A percentile compares a stretch with the other conserved stretches of the same genome.
Conservation (phyloP, 2,797 vertebrate species). For the Halcyon smyrnensis region DNA sequence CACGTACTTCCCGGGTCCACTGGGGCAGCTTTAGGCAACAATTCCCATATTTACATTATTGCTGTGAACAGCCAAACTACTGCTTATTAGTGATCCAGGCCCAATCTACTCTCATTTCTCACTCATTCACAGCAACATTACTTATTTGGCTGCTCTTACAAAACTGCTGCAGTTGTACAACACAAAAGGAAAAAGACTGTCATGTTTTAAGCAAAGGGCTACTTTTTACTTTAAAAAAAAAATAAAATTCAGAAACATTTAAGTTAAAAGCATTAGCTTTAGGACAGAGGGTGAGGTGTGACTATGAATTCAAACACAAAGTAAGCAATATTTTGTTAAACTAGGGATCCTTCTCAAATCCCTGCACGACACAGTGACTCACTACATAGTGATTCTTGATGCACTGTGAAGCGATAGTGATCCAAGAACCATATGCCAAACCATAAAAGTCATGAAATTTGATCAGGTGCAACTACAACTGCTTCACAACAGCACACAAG, state of each 20-base stretch:
- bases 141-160: background rate
- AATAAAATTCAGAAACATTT: background rate
- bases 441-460: background rate
- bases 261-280: background rate
- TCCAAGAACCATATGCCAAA: background rate
- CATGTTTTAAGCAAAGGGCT: background rate
- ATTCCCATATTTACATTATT: conserved; percentile 72
- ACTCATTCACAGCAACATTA: conserved; percentile 19
- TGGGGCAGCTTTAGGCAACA: conserved; percentile 76
- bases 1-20: conserved; percentile 80
- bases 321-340: background rate
- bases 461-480: background rate
- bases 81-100: conserved; percentile 61
- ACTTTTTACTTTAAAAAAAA: background rate
- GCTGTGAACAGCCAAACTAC: conserved; percentile 59
- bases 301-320: background rate
- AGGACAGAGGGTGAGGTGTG: background rate
- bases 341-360: background rate
- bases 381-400: background rate
- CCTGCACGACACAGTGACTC: background rate
- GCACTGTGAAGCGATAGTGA: background rate
- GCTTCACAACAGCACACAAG: background rate
- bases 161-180: background rate
- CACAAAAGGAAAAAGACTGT: background rate
- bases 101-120: conserved; percentile 44